Base-by-base conservation (phyloP, 2,113 vertebrate species). In the Pionites leucogaster region DNA sequence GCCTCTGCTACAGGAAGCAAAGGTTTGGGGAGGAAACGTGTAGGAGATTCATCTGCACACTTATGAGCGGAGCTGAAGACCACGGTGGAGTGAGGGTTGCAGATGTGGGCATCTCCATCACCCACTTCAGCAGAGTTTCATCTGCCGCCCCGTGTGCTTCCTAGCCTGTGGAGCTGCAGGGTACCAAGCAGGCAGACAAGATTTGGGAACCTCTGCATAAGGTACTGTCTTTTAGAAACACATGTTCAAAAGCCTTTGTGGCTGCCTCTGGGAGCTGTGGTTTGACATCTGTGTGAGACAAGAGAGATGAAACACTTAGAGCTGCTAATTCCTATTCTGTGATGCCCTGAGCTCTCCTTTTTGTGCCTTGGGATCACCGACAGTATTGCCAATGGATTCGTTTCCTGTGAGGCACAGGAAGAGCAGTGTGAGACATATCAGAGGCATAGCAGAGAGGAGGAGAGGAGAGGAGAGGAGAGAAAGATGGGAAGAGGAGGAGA, bases 1-100 rank as follows among this genome's bases (percentile, higher is more conserved):
- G 10, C 50, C n/a, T 35, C 49, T 65, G 78, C 27, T 17, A 11
- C 72, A 50, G 60, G 64, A 71, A 82, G 79, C 2, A 20, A 37
- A 19, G 0, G 2, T 17, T 4, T 4, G 8, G 6, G 28, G 57
- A 60, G 25, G 13, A 20, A 62, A 33, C 4, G 9, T 24, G 35
- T 4, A 11, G 67, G 35, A 28, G 44, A 7, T 33, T 37, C 14
- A 23, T 29, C 35, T 80, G 42, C 29, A 62, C 62, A 46, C 33
- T 37, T 23, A 35, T 25, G 16, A 59, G 35, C 35, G 31, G 27
- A 76, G 71, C 67, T 65, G 80, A 80, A 86, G 35, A 39, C 35
- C 8, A 5, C 1, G 1, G 39, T 9, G 29, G 39, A 29, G 47
- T 4, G 19, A 53, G 39, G 31, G 14, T 18, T 29, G 33, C 17